phyloP scores from a whole-genome alignment of 2,113 vertebrate species.

The Vireo altiloquus region DNA sequence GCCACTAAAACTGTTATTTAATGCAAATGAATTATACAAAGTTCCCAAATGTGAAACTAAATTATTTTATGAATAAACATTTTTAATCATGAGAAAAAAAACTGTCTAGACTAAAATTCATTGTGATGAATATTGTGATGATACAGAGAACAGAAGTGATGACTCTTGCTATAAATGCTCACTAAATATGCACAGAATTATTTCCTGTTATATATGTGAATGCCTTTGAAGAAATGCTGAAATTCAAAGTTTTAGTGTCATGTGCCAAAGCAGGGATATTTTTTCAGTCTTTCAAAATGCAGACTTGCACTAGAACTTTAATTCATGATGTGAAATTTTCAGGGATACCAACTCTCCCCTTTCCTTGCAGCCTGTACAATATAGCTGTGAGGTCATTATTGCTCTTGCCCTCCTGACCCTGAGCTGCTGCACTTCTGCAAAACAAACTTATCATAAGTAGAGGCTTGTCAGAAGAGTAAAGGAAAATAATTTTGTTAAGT shows the following conservation, averaged over 20 bases:
- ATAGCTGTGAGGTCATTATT: not conserved
- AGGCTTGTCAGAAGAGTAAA: not conserved
- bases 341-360: not conserved
- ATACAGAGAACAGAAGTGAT: not conserved
- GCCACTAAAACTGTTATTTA: not conserved
- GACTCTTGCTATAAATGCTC: not conserved
- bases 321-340: not conserved
- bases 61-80: conserved; percentile 36
- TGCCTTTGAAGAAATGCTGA: not conserved
- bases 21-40: conserved; percentile 23
- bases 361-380: not conserved
- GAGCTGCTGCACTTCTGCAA: not conserved
- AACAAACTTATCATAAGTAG: not conserved
- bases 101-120: not conserved
- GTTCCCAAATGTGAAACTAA: not conserved
- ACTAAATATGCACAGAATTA: not conserved
- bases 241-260: not conserved
- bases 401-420: not conserved
- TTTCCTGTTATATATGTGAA: not conserved
- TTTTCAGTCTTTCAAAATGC: not conserved
- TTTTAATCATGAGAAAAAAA: conserved; percentile 11
- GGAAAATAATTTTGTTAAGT: not conserved
- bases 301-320: not conserved
- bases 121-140: conserved; percentile 3
- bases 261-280: not conserved